Percentiles rank a stretch among this genome's conserved stretches.
Evolutionary conservation across 2,113 vertebrate genomes (phyloP).

Genomic region (Gambusia holbrooki): DNA sequence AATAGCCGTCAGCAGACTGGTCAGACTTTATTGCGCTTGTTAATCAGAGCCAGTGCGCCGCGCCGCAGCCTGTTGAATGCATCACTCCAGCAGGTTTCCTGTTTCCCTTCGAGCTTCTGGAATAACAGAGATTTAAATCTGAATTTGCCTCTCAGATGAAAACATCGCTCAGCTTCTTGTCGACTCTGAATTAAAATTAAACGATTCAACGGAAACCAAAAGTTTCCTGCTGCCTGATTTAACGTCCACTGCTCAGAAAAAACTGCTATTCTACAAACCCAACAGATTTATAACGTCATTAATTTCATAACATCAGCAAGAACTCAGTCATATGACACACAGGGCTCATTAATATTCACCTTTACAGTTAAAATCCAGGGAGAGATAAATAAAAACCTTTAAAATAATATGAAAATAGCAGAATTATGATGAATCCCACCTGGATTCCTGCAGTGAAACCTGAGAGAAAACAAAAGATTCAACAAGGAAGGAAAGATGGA

Average conservation of each 20-base stretch:
- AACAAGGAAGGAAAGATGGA: no score
- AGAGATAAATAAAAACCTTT: neutral
- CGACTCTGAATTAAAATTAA: neutral
- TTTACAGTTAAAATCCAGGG: neutral
- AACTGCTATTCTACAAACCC: neutral
- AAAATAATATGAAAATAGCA: no score
- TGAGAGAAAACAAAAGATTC: no score
- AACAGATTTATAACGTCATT: neutral
- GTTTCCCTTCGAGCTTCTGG: conserved; percentile 11
- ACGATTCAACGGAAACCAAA: conserved; percentile 17
- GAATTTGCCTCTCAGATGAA: conserved; percentile 10
- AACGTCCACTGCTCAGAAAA: neutral
- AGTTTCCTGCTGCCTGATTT: conserved; percentile 12
- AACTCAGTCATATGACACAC: no score
- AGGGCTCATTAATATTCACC: neutral
- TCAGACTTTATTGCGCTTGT: conserved; percentile 10
- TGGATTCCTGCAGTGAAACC: no score
- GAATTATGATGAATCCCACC: no score
- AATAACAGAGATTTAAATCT: conserved; percentile 12
- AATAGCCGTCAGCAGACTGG: neutral
- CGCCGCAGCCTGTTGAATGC: conserved; percentile 16
- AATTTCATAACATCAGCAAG: no score
- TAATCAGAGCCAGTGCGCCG: neutral
- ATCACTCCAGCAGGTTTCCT: conserved; percentile 29
- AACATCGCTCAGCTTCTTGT: conserved; percentile 41